These are phyloP conservation scores for Sarcophilus harrisii DNA, from an alignment of 2,797 vertebrate genomes.

Conservation along the genomic window DNA sequence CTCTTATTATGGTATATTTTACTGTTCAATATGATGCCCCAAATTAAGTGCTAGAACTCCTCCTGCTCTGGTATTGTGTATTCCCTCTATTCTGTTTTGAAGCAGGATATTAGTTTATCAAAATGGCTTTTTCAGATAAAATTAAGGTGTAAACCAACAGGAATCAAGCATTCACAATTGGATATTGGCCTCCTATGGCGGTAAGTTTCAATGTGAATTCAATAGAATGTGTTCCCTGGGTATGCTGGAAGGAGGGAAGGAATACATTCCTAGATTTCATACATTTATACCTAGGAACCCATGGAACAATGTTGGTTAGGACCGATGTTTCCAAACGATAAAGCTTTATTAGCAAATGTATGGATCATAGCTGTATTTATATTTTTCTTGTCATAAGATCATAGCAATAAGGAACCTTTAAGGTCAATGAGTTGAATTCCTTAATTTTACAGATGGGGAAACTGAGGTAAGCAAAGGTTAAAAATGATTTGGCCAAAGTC, in stretches of 20 bases:
- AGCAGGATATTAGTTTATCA: conserved; percentile 67
- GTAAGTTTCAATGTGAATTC: conserved; percentile 69
- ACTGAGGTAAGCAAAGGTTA: not conserved
- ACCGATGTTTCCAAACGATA: conserved; percentile 21
- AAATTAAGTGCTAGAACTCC: conserved; percentile 57
- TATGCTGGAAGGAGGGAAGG: not conserved
- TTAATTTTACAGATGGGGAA: not conserved
- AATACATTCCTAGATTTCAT: conserved; percentile 38
- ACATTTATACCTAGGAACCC: conserved; percentile 25
- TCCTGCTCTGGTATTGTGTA: conserved; percentile 51
- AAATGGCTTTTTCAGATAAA: conserved; percentile 64
- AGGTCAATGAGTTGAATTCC: not conserved
- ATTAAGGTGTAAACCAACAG: conserved; percentile 62
- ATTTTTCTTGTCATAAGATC: not conserved
- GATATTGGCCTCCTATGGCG: conserved; percentile 55
- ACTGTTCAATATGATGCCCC: conserved; percentile 64
- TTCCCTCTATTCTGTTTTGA: conserved; percentile 55
- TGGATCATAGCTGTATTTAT: not conserved
- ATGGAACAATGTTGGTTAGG: conserved; percentile 12
- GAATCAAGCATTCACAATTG: conserved; percentile 63
- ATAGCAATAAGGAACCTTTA: not conserved
- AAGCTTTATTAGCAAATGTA: not conserved
- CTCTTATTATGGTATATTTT: conserved; percentile 63
- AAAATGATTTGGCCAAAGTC: not conserved
- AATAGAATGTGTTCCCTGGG: conserved; percentile 47